Conservation (phyloP, 2,888 invertebrate species). For the Drosophila trichaetosa region DNA sequence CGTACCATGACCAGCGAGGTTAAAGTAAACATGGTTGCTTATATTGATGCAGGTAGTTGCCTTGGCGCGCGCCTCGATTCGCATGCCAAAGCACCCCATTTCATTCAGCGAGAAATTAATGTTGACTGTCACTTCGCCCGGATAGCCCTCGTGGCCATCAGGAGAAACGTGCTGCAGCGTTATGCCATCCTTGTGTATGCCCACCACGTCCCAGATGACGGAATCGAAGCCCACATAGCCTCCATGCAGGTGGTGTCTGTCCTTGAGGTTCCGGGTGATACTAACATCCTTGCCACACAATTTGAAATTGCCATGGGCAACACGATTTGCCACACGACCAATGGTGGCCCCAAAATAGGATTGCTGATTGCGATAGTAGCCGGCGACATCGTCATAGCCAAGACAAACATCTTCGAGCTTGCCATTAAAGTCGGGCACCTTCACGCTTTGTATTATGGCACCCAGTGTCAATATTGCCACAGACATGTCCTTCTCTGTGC, state of each 20-base stretch:
- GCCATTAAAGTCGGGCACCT: conserved; percentile 90
- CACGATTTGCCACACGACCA: conserved; percentile 94
- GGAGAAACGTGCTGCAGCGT: conserved; percentile 91
- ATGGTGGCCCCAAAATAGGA: conserved; percentile 95
- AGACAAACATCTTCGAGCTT: conserved; percentile 91
- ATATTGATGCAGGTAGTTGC: conserved; percentile 94
- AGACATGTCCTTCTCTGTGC: conserved; percentile 73
- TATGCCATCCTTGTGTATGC: conserved; percentile 85
- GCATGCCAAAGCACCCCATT: conserved; percentile 90
- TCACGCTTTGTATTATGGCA: conserved; percentile 91
- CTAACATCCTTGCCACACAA: conserved; percentile 89
- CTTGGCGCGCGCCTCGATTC: conserved; percentile 91
- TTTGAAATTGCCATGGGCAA: conserved; percentile 89
- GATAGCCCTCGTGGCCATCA: conserved; percentile 95
- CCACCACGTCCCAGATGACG: conserved; percentile 88
- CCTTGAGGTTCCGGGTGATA: conserved; percentile 89
- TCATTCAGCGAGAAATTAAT: conserved; percentile 90
- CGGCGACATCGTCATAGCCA: conserved; percentile 92
- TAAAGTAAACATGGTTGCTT: conserved; percentile 95
- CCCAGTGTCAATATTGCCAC: conserved; percentile 89
- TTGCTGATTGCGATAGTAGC: conserved; percentile 88
- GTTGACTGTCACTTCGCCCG: conserved; percentile 91
- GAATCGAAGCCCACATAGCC: conserved; percentile 94
- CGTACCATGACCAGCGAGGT: conserved; percentile 92
- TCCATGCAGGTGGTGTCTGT: conserved; percentile 91